Evolutionary conservation across 2,888 invertebrate genomes (phyloP).

Genomic region (Acrocyrtus sp.): DNA sequence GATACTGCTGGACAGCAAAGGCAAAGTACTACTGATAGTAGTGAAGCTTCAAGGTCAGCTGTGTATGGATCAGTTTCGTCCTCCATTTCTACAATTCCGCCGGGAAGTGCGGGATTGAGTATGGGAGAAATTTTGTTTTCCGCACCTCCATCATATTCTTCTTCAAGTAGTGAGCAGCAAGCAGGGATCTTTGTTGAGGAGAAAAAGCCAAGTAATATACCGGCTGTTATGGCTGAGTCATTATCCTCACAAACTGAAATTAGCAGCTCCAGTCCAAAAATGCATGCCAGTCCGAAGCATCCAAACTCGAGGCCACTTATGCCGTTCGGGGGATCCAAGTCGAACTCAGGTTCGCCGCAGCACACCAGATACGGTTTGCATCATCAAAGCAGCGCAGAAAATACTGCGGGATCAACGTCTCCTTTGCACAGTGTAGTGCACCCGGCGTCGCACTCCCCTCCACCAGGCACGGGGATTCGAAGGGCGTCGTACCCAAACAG

Average conservation of each 20-base stretch:
- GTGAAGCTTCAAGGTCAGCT: not conserved
- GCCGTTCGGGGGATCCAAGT: not conserved
- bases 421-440: not conserved
- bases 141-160: slow-evolving; percentile 37
- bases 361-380: slow-evolving; percentile 65
- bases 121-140: slow-evolving; percentile 62
- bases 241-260: not conserved
- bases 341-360: slow-evolving; percentile 23
- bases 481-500: slow-evolving; percentile 39
- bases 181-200: too few relatives aligned
- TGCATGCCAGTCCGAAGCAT: not conserved
- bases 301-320: not conserved
- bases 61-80: not conserved
- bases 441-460: slow-evolving; percentile 4
- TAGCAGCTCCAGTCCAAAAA: not conserved
- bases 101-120: slow-evolving; percentile 46
- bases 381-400: slow-evolving; percentile 54
- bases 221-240: too few relatives aligned
- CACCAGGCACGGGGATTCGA: slow-evolving; percentile 10
- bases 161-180: not conserved
- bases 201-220: too few relatives aligned
- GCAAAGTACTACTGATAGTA: not conserved
- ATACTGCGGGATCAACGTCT: slow-evolving; percentile 1
- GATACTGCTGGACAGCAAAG: not conserved
- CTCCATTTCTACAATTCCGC: slow-evolving; percentile 9